Evolutionary conservation across 1,140 invertebrate genomes (phyloP), one percentile per base, ranked within the genome.

Genomic region (Drepana arcuata): DNA sequence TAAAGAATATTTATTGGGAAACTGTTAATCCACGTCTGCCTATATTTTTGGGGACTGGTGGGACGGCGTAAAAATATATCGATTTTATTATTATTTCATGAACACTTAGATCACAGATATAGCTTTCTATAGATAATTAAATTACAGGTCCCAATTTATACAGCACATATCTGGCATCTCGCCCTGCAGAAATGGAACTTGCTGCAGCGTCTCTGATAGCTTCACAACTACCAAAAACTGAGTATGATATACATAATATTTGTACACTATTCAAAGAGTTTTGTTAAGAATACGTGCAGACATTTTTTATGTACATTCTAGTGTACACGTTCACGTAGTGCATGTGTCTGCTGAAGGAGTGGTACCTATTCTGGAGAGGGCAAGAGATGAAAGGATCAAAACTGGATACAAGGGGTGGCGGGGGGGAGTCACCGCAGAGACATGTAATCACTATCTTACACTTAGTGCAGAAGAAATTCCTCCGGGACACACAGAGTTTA

Each of bases 391-490:
- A 24, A 58, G 75, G 0, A 39, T 61, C 5, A 33, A 48, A 23
- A 27, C 41, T 5, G 71, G 71, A 0, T 57, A 63, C 34, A 55
- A 16, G 7, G 61, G 60, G 12, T 80, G 73, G 73, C 49, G 65
- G 2, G 61, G 59, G 6, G 75, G 72, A 1, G 62, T 92, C 12
- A 90, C 88, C 0, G 86, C 87, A 0, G 91, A 92, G 63, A 92
- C 91, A 0, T 92, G 90, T 60, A 87, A 89, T 31, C 91, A 92
- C 64, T 92, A 92, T 62, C 72, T 93, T 12, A 83, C 85, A 1
- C 65, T 92, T 1, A 71, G 75, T 30, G 85, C 90, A 1, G 89
- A 91, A 48, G 69, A 88, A 28, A 83, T 93, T 15, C 87, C 87
- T 6, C 75, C 85, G 16, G 83, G 82, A 9, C 86, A 84, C 10